Evolutionary conservation across 2,888 invertebrate genomes (phyloP).

Genomic region (Melanargia galathea): DNA sequence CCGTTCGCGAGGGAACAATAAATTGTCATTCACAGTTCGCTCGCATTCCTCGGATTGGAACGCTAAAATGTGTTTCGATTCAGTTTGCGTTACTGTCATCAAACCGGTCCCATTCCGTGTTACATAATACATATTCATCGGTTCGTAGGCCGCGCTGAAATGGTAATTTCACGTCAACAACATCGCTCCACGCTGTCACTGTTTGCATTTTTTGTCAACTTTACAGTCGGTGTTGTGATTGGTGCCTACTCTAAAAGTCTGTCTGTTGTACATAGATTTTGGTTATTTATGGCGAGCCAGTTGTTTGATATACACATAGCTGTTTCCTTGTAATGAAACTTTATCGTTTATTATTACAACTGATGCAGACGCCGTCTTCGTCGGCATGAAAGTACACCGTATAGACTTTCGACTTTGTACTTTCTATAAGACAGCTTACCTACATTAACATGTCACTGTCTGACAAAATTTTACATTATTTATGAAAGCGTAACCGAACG

Average conservation of each 20-base stretch:
- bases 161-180: constrained; percentile 76
- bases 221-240: constrained; percentile 30
- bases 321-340: constrained; percentile 2
- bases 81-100: constrained; percentile 54
- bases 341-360: constrained; percentile 6
- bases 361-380: background rate
- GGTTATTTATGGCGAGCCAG: constrained; percentile 14
- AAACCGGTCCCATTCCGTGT: constrained; percentile 64
- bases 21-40: constrained; percentile 25
- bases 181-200: constrained; percentile 56
- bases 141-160: constrained; percentile 68
- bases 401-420: background rate
- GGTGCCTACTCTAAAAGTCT: constrained; percentile 19
- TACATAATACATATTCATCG: constrained; percentile 70
- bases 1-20: constrained; percentile 24
- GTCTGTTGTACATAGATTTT: constrained; percentile 6
- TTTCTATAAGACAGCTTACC: background rate
- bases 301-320: background rate
- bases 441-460: background rate
- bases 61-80: constrained; percentile 38
- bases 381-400: background rate
- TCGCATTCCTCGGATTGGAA: constrained; percentile 35
- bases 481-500: background rate
- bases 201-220: constrained; percentile 71
- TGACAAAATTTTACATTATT: background rate